Percentiles rank a stretch among this genome's conserved stretches.
These are phyloP conservation scores for Ochropleura plecta DNA, from an alignment of 2,888 invertebrate species.

Conservation along the genomic window DNA sequence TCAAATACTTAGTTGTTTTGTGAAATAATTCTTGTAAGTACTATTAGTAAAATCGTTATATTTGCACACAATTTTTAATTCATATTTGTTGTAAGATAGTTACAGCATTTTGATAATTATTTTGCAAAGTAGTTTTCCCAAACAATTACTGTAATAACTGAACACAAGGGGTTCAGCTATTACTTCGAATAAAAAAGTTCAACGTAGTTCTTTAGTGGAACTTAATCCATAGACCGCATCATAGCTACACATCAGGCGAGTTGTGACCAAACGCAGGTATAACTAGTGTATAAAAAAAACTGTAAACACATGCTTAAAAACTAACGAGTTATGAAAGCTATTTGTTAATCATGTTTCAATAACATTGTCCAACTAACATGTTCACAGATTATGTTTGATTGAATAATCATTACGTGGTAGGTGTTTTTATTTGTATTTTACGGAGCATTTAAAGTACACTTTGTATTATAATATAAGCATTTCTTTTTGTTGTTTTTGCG, in stretches of 20 bases:
- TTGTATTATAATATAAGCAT: slow-evolving; percentile 60
- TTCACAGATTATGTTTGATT: neutral
- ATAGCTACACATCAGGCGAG: no score
- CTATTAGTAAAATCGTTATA: neutral
- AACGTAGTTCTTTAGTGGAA: no score
- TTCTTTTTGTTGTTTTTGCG: slow-evolving; percentile 43
- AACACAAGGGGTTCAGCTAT: no score
- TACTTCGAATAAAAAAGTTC: no score
- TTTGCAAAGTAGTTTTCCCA: neutral
- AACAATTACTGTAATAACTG: no score
- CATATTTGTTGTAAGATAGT: no score
- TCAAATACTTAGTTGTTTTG: neutral
- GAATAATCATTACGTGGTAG: neutral
- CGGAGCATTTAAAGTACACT: slow-evolving; percentile 66
- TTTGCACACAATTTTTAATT: neutral
- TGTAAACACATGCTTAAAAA: neutral
- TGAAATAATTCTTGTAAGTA: neutral
- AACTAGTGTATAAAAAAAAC: neutral
- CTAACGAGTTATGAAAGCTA: slow-evolving; percentile 5
- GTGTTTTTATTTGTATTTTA: slow-evolving; percentile 40
- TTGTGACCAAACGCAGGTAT: no score
- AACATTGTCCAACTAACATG: neutral
- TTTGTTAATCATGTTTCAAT: neutral
- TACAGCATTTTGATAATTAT: neutral
- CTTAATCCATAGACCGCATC: no score